A percentile compares a stretch with the other conserved stretches of the same genome.
These are phyloP conservation scores for Cirrhinus mrigala DNA, from an alignment of 2,797 vertebrate species.

Conservation along the genomic window DNA sequence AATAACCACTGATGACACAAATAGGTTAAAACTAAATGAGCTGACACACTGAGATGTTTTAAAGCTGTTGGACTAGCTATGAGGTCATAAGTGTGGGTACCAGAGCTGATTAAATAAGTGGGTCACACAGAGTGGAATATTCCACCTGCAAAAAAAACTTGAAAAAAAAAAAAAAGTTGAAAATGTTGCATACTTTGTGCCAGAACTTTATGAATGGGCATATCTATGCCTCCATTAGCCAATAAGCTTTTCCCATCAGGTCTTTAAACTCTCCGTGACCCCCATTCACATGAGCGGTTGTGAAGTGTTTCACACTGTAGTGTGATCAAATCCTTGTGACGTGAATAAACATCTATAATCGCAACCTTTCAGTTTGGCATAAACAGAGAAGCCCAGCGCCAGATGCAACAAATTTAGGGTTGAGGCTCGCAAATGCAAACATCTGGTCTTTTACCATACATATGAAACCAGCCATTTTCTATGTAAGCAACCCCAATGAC, in stretches of 20 bases:
- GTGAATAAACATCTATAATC: constrained; percentile 72
- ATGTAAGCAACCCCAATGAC: constrained; percentile 62
- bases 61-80: constrained; percentile 32
- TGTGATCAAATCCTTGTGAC: constrained; percentile 65
- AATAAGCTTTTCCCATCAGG: constrained; percentile 54
- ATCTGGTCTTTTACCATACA: constrained; percentile 69
- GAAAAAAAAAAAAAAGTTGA: background rate
- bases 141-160: constrained; percentile 29
- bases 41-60: constrained; percentile 22
- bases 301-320: constrained; percentile 65
- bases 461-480: constrained; percentile 65
- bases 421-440: constrained; percentile 67
- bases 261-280: constrained; percentile 61
- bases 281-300: constrained; percentile 53
- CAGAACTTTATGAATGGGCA: constrained; percentile 55
- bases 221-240: constrained; percentile 58
- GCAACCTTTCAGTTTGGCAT: constrained; percentile 66
- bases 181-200: constrained; percentile 21
- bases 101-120: constrained; percentile 19
- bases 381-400: constrained; percentile 69
- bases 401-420: constrained; percentile 71
- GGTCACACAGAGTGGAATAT: constrained; percentile 18
- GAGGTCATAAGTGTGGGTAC: constrained; percentile 35
- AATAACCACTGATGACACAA: constrained; percentile 34
- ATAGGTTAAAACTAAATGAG: constrained; percentile 24